A percentile compares a stretch with the other conserved stretches of the same genome.
Evolutionary conservation across 2,888 invertebrate genomes (phyloP).

Genomic region (Andrena haemorrhoa): DNA sequence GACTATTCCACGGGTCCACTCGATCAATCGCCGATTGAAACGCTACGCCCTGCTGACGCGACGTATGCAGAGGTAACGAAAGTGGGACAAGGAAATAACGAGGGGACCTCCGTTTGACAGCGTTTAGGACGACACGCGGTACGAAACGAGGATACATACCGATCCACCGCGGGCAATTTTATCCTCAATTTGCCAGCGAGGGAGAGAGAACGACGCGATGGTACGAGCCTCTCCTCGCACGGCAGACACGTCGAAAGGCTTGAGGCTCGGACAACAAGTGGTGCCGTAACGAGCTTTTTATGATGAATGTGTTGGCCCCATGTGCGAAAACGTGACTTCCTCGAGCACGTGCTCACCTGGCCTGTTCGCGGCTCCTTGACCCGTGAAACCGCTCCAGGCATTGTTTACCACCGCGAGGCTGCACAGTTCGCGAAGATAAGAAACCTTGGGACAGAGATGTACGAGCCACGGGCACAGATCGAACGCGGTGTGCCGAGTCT

Average conservation of each 20-base stretch:
- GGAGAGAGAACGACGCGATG: slow-evolving; percentile 31
- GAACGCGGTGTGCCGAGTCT: background rate
- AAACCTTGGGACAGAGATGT: slow-evolving; percentile 22
- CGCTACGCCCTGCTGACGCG: background rate
- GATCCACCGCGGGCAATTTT: slow-evolving; percentile 49
- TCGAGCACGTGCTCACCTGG: slow-evolving; percentile 68
- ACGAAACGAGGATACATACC: slow-evolving; percentile 16
- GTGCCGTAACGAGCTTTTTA: slow-evolving; percentile 75
- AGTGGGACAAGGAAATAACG: background rate
- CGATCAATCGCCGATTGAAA: slow-evolving; percentile 5
- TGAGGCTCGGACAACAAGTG: slow-evolving; percentile 68
- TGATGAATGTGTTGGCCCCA: slow-evolving; percentile 61
- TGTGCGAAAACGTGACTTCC: slow-evolving; percentile 72
- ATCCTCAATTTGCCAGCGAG: slow-evolving; percentile 36
- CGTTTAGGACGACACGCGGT: slow-evolving; percentile 27
- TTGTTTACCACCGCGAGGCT: slow-evolving; percentile 68
- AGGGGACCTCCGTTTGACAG: background rate
- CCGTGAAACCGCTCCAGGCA: slow-evolving; percentile 71
- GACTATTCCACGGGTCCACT: background rate
- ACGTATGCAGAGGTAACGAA: background rate
- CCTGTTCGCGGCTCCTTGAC: slow-evolving; percentile 72
- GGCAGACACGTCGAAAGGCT: slow-evolving; percentile 64
- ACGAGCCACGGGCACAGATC: background rate
- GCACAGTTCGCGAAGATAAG: slow-evolving; percentile 28
- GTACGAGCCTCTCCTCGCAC: slow-evolving; percentile 35